Evolutionary conservation across 2,113 vertebrate species (phyloP), one percentile per base, ranked within the genome.

Genomic region (Struthidea cinerea): DNA sequence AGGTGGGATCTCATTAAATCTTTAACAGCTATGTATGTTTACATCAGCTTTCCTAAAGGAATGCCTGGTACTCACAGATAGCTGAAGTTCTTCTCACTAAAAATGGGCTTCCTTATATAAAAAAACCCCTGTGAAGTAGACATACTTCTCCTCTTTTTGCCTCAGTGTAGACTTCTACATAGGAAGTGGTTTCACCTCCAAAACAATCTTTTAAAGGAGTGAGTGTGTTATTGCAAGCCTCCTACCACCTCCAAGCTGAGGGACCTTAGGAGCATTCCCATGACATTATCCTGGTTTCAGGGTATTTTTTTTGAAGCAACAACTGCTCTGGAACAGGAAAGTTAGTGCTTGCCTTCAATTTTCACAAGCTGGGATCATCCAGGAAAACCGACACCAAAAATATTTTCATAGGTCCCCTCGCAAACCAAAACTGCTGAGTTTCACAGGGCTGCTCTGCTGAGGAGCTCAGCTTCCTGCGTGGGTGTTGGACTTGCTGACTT

Each of bases 321-420:
- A 84, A 84, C 83, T 88, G 64, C 88, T 95, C 79, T 3, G 3
- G 90, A 93, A 84, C 33, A 78, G 92, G 71, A 64, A 92, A 80
- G 35, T 71, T 8, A 46, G 23, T 93, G 44, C 76, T 88, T 96
- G 71, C 76, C 85, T 94, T 92, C 59, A 41, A 8, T 87, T 94
- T 96, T 96, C 94, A 86, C 83, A 90, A 42, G 90, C 83, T 87
- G 64, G 60, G 90, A 53, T 89, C 0, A 0, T 94, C 76, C 83
- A 75, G 76, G 93, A 93, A 96, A 97, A 90, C 65, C 68, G 83
- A 96, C 96, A 93, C 60, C n/a, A 70, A 89, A 90, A 96, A 84
- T 96, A 94, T 95, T 97, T 97, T 96, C 85, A 7, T 81, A 86
- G 42, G 86, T 94, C 63, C 83, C 93, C 71, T 92, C 7, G 0